Evolutionary conservation across 2,888 invertebrate species (phyloP).

Genomic region (Melanchra persicariae): DNA sequence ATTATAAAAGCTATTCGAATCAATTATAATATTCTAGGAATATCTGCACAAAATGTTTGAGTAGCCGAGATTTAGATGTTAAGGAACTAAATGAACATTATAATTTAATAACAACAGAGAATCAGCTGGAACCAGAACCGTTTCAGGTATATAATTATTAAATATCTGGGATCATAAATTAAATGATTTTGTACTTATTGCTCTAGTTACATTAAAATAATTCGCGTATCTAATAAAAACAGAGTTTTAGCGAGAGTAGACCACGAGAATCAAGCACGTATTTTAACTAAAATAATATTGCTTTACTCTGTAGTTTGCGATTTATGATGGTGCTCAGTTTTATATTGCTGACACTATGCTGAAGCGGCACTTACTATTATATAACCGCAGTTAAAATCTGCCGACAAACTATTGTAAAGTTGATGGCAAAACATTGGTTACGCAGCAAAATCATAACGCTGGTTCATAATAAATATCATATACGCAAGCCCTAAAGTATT

Average conservation of each 20-base stretch:
- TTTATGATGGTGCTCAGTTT: slow-evolving; percentile 3
- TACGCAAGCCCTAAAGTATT: slow-evolving; percentile 52
- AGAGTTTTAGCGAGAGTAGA: slow-evolving; percentile 6
- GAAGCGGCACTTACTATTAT: background rate
- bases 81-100: slow-evolving; percentile 4
- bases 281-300: background rate
- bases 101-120: slow-evolving; percentile 37
- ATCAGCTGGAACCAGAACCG: slow-evolving; percentile 13
- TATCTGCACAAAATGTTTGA: slow-evolving; percentile 13
- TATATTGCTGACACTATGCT: background rate
- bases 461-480: slow-evolving; percentile 41
- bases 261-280: background rate
- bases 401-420: slow-evolving; percentile 7
- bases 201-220: slow-evolving; percentile 6
- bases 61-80: background rate
- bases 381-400: slow-evolving; percentile 23
- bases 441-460: slow-evolving; percentile 27
- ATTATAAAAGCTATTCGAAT: slow-evolving; percentile 3
- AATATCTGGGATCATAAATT: slow-evolving; percentile 7
- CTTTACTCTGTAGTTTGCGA: background rate
- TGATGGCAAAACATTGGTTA: slow-evolving; percentile 23
- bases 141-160: slow-evolving; percentile 32
- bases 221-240: background rate
- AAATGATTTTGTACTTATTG: background rate
- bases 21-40: background rate